Percentiles rank a stretch among this genome's conserved stretches.
phyloP scores from a whole-genome alignment of 2,797 vertebrate genomes.

The Sardinella longiceps region DNA sequence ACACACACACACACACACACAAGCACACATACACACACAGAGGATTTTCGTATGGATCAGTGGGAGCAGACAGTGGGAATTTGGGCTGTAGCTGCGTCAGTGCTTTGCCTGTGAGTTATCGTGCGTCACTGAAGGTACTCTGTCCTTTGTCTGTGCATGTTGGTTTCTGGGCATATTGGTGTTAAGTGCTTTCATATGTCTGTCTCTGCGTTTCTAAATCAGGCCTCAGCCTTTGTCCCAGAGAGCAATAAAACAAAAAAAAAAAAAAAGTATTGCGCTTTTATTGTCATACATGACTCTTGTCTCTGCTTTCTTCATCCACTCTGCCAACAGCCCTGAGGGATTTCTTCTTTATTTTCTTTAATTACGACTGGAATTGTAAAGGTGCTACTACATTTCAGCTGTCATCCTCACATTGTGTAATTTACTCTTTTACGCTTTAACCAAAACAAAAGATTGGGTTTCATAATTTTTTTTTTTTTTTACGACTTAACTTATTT shows the following conservation, averaged over 20 bases:
- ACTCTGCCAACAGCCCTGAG: neutral
- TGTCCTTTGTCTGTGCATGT: conserved; percentile 13
- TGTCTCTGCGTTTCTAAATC: neutral
- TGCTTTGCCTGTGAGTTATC: neutral
- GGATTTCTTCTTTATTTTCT: neutral
- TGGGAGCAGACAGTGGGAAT: neutral
- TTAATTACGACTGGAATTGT: neutral
- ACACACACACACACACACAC: neutral
- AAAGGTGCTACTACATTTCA: conserved; percentile 1
- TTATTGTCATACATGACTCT: conserved; percentile 19
- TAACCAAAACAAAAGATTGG: neutral
- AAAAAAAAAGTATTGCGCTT: neutral
- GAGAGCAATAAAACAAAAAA: neutral
- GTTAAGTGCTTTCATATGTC: conserved; percentile 25
- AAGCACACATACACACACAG: neutral
- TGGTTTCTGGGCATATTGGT: neutral
- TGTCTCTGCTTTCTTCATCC: neutral
- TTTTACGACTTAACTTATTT: neutral
- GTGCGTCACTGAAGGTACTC: conserved; percentile 14
- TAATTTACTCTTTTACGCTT: neutral
- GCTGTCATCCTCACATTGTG: neutral
- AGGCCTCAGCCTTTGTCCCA: conserved; percentile 7
- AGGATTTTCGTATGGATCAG: neutral
- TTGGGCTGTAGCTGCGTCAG: neutral
- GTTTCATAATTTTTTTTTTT: no score